These are phyloP conservation scores for Morpho deidamia DNA, from an alignment of 2,888 invertebrate species.

Conservation along the genomic window DNA sequence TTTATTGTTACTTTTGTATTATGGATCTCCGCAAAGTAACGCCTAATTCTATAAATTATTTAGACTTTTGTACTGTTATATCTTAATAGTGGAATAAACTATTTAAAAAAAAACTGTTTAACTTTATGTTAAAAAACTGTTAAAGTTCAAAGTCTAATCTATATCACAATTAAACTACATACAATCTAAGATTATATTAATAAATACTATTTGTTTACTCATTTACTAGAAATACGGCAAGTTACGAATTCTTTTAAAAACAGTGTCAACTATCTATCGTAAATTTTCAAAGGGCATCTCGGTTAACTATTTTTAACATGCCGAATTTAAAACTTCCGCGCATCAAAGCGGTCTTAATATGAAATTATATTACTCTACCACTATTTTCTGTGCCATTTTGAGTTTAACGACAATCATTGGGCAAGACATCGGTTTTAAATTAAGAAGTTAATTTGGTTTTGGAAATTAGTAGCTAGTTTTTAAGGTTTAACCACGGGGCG, in stretches of 20 bases:
- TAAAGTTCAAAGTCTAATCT: no score
- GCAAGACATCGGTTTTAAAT: slow-evolving; percentile 11
- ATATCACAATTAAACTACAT: no score
- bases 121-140: no score
- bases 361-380: slow-evolving; percentile 20
- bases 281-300: neutral
- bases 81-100: no score
- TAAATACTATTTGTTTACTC: no score
- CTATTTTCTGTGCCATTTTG: slow-evolving; percentile 22
- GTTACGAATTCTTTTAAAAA: neutral
- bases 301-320: neutral
- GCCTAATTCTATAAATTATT: no score
- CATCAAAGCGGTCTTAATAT: slow-evolving; percentile 28
- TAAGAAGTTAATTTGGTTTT: neutral
- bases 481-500: neutral
- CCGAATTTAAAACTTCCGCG: slow-evolving; percentile 28
- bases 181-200: no score
- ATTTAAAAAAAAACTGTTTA: no score
- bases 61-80: no score
- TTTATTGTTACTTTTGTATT: no score
- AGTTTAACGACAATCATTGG: slow-evolving; percentile 20
- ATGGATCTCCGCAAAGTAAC: no score
- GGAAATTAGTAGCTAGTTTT: neutral
- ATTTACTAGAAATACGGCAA: no score
- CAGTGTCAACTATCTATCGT: neutral